Base-by-base conservation (phyloP, 2,888 invertebrate genomes). In the Nephrocerus scutellatus region DNA sequence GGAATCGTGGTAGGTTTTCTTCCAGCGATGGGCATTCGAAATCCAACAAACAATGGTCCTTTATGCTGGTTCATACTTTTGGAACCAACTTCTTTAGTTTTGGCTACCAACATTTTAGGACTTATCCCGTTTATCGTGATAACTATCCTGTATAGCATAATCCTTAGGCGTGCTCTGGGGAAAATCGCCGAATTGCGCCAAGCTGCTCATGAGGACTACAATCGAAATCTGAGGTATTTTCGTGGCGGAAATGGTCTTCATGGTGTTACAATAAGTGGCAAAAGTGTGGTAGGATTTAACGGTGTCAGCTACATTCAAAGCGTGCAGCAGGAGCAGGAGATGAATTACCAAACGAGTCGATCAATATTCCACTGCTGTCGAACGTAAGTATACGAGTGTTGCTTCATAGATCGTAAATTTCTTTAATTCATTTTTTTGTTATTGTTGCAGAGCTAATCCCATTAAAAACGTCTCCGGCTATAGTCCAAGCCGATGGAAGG, bases 1-100 rank as follows among this genome's bases (percentile, higher is more conserved):
- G 77, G 77, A 54, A 54, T 74, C 10, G 57, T 70, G 15, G 68
- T 79, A 22, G 77, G 77, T 43, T 78, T 76, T 54, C 58, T 79
- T 49, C 79, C 79, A 16, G 64, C 70, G 3, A 73, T 75, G 58
- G 79, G 79, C 43, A 75, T 77, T 73, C 63, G 70, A 16, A 73
- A 73, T 10, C 62, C 70, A 39, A 72, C 72, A 2, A 64, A 72
- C 42, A 70, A 72, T 39, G 73, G 73, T 37, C 66, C 63, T 56
- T 58, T 73, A 28, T 79, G 79, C 55, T 74, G 74, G 70, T 79
- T 78, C 55, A 72, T 76, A 14, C 53, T 72, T 3, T 54, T 78
- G 1, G 75, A 73, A 36, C 78, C 80, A 9, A 73, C 71, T 20
- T 55, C 64, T 22, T 55, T 79, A 24, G 68, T 79, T 40, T 51